These are phyloP conservation scores for Donacobius atricapilla DNA, from an alignment of 2,113 vertebrate species.

Conservation along the genomic window DNA sequence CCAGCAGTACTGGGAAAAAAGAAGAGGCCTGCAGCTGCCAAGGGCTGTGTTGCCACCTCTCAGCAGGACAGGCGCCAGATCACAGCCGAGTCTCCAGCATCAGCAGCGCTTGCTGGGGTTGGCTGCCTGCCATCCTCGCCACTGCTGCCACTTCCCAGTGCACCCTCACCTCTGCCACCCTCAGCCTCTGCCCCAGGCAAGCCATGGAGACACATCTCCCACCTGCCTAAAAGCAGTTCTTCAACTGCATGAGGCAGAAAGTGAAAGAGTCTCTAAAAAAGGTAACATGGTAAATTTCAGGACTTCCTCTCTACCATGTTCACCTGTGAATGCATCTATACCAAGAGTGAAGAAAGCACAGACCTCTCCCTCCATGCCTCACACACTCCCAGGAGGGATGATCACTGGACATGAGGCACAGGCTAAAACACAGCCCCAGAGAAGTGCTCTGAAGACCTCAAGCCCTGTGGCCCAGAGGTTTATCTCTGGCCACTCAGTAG, in stretches of 20 bases:
- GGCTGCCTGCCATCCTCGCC: not conserved
- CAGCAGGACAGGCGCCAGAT: not conserved
- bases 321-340: not conserved
- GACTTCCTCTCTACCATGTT: not conserved
- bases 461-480: not conserved
- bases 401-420: not conserved
- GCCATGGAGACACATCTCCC: rapidly evolving
- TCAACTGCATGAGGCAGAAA: not conserved
- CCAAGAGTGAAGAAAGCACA: not conserved
- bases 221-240: not conserved
- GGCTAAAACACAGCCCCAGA: not conserved
- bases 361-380: not conserved
- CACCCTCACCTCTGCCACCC: not conserved
- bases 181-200: not conserved
- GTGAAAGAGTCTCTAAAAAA: not conserved
- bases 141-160: rapidly evolving
- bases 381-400: rapidly evolving
- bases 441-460: not conserved
- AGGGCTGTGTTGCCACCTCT: not conserved
- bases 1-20: not conserved
- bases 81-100: not conserved
- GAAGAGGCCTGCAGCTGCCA: not conserved
- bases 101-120: rapidly evolving
- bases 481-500: not conserved
- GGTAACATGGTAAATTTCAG: not conserved